These are phyloP conservation scores for Xiphorhynchus elegans DNA, from an alignment of 2,113 vertebrate genomes.

Conservation along the genomic window DNA sequence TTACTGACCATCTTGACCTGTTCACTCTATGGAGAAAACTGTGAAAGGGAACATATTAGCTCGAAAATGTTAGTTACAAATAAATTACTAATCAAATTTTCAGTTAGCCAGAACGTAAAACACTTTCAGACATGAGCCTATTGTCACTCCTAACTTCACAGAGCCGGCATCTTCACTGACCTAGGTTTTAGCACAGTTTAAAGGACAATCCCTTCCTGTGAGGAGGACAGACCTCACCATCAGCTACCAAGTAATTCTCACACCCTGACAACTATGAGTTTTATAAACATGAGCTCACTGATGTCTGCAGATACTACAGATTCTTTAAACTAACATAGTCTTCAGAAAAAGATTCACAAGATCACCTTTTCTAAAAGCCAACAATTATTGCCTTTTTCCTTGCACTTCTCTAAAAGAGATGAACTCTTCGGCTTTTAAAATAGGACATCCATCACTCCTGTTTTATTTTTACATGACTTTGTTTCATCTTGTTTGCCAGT, in stretches of 20 bases:
- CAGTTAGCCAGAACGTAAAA: not conserved
- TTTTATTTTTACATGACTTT: not conserved
- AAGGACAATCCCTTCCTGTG: not conserved
- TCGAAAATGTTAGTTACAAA: not conserved
- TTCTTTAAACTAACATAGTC: not conserved
- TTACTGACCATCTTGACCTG: not conserved
- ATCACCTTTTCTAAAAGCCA: not conserved
- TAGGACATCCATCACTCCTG: not conserved
- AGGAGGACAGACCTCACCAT: not conserved
- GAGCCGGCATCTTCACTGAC: not conserved
- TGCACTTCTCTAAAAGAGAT: not conserved
- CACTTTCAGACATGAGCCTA: not conserved
- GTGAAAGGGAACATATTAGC: not conserved
- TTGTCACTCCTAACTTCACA: not conserved
- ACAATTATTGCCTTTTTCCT: not conserved
- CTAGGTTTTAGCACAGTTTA: not conserved
- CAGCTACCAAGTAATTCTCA: not conserved
- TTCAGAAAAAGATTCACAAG: not conserved
- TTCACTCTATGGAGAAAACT: not conserved
- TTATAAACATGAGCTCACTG: not conserved
- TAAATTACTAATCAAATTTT: not conserved
- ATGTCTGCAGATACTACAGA: not conserved
- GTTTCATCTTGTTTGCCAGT: not conserved
- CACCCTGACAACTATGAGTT: not conserved
- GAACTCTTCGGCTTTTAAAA: not conserved